Evolutionary conservation across 2,113 vertebrate species (phyloP).

Genomic region (Cettia cetti): DNA sequence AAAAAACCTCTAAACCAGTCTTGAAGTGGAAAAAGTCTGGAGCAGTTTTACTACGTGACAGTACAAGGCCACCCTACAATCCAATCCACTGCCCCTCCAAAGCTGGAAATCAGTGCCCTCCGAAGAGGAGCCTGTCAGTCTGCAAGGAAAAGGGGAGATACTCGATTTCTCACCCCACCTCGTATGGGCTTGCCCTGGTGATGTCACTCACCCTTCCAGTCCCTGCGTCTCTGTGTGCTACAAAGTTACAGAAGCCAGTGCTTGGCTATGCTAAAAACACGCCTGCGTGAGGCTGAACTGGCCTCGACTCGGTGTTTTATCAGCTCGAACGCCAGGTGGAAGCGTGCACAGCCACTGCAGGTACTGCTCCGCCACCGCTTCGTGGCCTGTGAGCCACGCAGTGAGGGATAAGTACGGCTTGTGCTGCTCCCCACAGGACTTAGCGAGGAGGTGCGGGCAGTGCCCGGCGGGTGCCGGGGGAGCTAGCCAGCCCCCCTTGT

Average conservation of each 20-base stretch:
- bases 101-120: neutral
- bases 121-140: neutral
- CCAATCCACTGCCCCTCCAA: neutral
- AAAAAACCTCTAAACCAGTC: neutral
- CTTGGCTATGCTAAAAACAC: neutral
- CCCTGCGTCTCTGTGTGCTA: no score
- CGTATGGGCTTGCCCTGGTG: rapidly evolving
- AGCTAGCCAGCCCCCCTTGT: neutral
- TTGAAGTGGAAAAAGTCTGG: neutral
- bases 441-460: neutral
- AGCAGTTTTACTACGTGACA: rapidly evolving
- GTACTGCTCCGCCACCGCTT: neutral
- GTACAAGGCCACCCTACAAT: neutral
- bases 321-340: neutral
- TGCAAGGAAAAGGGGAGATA: neutral
- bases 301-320: neutral
- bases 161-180: neutral
- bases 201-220: no score
- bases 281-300: no score
- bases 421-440: neutral
- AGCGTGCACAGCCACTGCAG: neutral
- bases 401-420: rapidly evolving
- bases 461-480: neutral
- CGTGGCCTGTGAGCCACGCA: neutral
- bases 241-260: neutral